phyloP scores from a whole-genome alignment of 2,797 vertebrate species.

The Muraenolepis orangiensis region DNA sequence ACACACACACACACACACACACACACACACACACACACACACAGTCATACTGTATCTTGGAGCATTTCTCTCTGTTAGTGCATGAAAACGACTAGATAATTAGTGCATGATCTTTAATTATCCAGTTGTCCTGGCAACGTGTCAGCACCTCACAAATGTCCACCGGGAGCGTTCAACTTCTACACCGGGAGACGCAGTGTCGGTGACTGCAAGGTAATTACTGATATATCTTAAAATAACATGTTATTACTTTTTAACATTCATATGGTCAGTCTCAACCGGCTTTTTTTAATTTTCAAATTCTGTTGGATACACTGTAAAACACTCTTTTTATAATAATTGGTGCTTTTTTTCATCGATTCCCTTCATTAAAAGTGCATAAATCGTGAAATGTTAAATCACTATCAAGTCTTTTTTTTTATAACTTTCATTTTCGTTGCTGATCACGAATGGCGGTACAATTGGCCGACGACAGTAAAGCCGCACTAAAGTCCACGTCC shows the following conservation, averaged over 20 bases:
- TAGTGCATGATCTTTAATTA: constrained; percentile 8
- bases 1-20: not conserved
- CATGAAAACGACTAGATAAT: not conserved
- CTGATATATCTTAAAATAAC: not conserved
- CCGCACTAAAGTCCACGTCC: not conserved
- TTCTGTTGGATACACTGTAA: not conserved
- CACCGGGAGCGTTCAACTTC: constrained; percentile 72
- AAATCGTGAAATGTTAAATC: not conserved
- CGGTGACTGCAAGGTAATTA: constrained; percentile 80
- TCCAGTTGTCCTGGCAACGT: constrained; percentile 74
- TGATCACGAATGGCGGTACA: not conserved
- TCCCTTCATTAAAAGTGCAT: not conserved
- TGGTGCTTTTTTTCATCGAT: too few relatives aligned
- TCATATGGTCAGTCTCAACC: not conserved
- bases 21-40: not conserved
- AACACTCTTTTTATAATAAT: too few relatives aligned
- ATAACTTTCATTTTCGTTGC: not conserved
- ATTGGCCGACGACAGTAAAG: not conserved
- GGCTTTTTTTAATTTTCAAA: not conserved
- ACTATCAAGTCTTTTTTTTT: not conserved
- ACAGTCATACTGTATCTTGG: not conserved
- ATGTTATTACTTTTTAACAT: not conserved
- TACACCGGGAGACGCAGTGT: constrained; percentile 65
- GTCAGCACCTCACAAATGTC: constrained; percentile 74
- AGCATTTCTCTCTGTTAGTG: not conserved